Percentiles rank a stretch among this genome's conserved stretches.
phyloP scores from a whole-genome alignment of 2,113 vertebrate species.

The Myotis yumanensis region DNA sequence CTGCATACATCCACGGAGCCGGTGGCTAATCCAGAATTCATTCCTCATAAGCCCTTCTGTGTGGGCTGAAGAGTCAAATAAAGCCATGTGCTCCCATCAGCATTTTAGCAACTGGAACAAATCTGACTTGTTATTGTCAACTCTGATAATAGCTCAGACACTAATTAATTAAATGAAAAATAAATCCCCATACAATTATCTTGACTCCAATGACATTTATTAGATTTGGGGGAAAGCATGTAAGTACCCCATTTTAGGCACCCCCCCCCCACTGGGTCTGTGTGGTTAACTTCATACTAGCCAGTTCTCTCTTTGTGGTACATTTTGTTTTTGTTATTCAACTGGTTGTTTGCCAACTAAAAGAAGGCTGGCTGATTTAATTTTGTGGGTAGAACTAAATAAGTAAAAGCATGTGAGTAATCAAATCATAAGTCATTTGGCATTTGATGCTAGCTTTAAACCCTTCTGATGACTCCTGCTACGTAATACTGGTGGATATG shows the following conservation, averaged over 20 bases:
- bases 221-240: neutral
- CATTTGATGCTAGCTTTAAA: neutral
- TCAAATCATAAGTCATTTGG: neutral
- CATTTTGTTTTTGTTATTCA: neutral
- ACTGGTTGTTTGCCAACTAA: neutral
- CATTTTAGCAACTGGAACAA: slow-evolving; percentile 67
- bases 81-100: slow-evolving; percentile 64
- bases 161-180: slow-evolving; percentile 66
- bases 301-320: neutral
- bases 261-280: neutral
- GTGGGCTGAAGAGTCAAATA: slow-evolving; percentile 67
- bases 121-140: slow-evolving; percentile 41
- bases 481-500: too few species aligned
- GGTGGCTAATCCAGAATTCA: slow-evolving; percentile 69
- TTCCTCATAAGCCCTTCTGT: slow-evolving; percentile 51
- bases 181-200: slow-evolving; percentile 44
- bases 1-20: neutral
- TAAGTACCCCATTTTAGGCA: neutral
- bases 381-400: neutral
- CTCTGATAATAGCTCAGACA: slow-evolving; percentile 61
- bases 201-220: slow-evolving; percentile 46
- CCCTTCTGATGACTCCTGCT: neutral
- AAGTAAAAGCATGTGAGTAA: neutral
- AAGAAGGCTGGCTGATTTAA: neutral
- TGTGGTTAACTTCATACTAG: neutral